Evolutionary conservation across 1,140 invertebrate genomes (phyloP), one percentile per base, ranked within the genome.

Genomic region (Drosophila santomea): DNA sequence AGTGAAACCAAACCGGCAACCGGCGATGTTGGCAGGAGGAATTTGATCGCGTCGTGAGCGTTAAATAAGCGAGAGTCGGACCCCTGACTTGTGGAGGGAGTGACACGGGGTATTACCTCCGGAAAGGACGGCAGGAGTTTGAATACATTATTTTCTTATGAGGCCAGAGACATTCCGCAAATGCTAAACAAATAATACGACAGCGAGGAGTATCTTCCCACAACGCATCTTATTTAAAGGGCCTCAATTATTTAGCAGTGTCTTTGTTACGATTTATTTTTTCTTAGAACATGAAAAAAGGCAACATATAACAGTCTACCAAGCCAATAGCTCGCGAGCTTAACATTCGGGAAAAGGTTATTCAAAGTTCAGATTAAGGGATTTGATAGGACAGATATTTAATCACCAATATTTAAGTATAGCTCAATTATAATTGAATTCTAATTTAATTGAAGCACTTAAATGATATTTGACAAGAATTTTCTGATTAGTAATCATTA

Each of bases 51-150:
- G 45, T 67, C 64, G 61, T 68, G 64, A 68, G 64, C 64, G 60
- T 68, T 68, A 66, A 68, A 68, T 64, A 68, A 68, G 60, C 60
- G 20, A 44, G 67, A 72, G 51, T 56, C 45, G 45, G 58, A 50
- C 36, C 56, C 1, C 39, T 41, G 78, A 47, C 59, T 69, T 43
- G 58, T 59, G 54, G 50, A 63, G 66, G 79, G 50, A 14, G 66
- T 74, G 50, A 14, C 4, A 5, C 12, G 10, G 45, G 45, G 28
- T 62, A 76, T 74, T 76, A 82, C 63, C 55, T 62, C 41, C 51
- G 48, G 57, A 72, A 54, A 82, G 80, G 63, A 83, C 74, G 57
- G 63, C 62, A 78, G 55, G 54, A 78, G 74, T 74, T 78, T 78
- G 54, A 78, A 82, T 64, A 82, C 66, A 68, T 82, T 78, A 61